A percentile compares a stretch with the other conserved stretches of the same genome.
phyloP scores from a whole-genome alignment of 2,113 vertebrate genomes.

The Lasiurus cinereus region DNA sequence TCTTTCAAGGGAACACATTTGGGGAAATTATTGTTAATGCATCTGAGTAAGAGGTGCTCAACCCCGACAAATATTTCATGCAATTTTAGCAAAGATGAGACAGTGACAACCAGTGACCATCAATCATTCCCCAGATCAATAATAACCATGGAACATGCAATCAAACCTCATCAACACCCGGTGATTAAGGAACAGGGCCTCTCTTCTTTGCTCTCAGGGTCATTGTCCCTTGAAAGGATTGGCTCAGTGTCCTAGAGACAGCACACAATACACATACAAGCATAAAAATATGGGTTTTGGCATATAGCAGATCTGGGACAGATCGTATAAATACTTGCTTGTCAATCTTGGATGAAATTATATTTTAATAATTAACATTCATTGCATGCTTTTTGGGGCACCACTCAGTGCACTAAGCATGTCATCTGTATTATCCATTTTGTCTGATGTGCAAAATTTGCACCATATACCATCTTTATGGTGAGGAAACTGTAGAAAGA shows the following conservation, averaged over 20 bases:
- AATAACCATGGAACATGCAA: constrained; percentile 81
- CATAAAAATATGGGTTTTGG: neutral
- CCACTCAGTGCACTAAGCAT: neutral
- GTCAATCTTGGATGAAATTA: neutral
- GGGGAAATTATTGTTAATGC: constrained; percentile 85
- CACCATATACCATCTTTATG: neutral
- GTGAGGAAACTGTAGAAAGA: neutral
- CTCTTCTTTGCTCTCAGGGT: constrained; percentile 68
- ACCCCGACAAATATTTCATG: constrained; percentile 85
- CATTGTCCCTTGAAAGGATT: constrained; percentile 68
- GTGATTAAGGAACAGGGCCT: constrained; percentile 75
- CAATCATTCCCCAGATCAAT: constrained; percentile 86
- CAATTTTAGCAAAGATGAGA: constrained; percentile 85
- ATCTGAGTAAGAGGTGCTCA: constrained; percentile 84
- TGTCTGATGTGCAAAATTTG: neutral
- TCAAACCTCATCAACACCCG: constrained; percentile 85
- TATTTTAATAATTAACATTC: neutral
- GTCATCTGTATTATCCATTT: neutral
- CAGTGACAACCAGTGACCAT: constrained; percentile 83
- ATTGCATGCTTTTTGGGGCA: too few relatives aligned
- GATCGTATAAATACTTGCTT: neutral
- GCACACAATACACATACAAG: neutral
- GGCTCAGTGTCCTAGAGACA: constrained; percentile 51
- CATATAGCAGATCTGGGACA: neutral
- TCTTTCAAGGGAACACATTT: constrained; percentile 81